phyloP scores from a whole-genome alignment of 2,888 invertebrate species.

The Caenorhabditis sinica region DNA sequence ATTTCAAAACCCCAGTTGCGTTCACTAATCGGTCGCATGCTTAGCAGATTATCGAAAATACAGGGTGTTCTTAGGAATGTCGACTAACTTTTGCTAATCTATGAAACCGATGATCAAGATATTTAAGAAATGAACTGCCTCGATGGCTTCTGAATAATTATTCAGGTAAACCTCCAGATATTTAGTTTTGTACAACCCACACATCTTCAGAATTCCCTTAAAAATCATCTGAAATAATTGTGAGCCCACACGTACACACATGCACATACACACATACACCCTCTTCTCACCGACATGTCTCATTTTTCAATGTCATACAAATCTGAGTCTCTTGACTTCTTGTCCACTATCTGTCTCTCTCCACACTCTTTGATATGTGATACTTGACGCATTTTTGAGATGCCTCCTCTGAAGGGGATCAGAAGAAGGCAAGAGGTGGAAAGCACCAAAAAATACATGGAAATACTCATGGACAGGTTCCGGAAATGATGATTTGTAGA shows the following conservation, averaged over 20 bases:
- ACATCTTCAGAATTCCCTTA: background rate
- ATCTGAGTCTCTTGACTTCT: conserved; percentile 44
- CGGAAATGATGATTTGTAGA: conserved; percentile 5
- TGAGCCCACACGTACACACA: conserved; percentile 23
- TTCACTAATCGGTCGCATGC: too few species aligned
- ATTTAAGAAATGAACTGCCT: too few species aligned
- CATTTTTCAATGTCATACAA: conserved; percentile 64
- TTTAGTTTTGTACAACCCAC: background rate
- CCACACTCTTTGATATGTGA: conserved; percentile 54
- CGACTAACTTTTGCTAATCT: too few species aligned
- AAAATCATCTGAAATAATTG: conserved; percentile 7
- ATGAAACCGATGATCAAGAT: too few species aligned
- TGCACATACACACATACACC: background rate
- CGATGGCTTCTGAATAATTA: too few species aligned
- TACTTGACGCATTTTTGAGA: conserved; percentile 59
- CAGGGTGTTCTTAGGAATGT: too few species aligned
- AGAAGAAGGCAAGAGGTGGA: background rate
- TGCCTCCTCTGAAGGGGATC: conserved; percentile 28
- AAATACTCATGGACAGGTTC: background rate
- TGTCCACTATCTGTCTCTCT: conserved; percentile 38
- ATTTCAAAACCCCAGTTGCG: too few species aligned
- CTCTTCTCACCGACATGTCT: conserved; percentile 45
- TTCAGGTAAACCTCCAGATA: too few species aligned
- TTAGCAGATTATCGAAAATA: too few species aligned
- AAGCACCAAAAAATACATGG: background rate